Evolutionary conservation across 2,113 vertebrate species (phyloP).

Genomic region (Vulpes vulpes): DNA sequence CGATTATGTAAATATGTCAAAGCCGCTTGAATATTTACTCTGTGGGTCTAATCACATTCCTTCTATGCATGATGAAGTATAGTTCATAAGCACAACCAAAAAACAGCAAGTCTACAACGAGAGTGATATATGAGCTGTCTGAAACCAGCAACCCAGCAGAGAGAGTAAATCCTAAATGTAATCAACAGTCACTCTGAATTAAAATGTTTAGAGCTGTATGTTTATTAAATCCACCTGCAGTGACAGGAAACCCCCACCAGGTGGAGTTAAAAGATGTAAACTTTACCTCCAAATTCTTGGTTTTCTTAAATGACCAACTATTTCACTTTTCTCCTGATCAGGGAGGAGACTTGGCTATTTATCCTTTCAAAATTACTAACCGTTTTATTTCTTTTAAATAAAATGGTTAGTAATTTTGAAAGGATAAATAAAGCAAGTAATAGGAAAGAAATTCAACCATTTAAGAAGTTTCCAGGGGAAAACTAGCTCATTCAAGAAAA

Average conservation of each 20-base stretch:
- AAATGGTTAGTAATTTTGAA: too few relatives aligned
- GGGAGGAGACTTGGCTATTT: not conserved
- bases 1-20: not conserved
- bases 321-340: not conserved
- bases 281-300: not conserved
- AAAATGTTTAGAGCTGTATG: not conserved
- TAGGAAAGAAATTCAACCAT: not conserved
- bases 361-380: conserved; percentile 24
- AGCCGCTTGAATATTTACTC: not conserved
- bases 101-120: not conserved
- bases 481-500: not conserved
- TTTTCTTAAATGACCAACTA: not conserved
- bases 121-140: not conserved
- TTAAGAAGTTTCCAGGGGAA: not conserved
- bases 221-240: conserved; percentile 45
- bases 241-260: conserved; percentile 65
- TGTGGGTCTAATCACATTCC: not conserved
- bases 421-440: conserved; percentile 16
- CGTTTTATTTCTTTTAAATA: conserved; percentile 35
- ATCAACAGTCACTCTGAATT: conserved; percentile 19
- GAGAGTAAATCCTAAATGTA: not conserved
- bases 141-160: not conserved
- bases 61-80: not conserved
- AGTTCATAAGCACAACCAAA: not conserved
- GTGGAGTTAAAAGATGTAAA: conserved; percentile 47